Evolutionary conservation across 1,140 invertebrate species (phyloP), one percentile per base, ranked within the genome.

Genomic region (Philaenus spumarius): DNA sequence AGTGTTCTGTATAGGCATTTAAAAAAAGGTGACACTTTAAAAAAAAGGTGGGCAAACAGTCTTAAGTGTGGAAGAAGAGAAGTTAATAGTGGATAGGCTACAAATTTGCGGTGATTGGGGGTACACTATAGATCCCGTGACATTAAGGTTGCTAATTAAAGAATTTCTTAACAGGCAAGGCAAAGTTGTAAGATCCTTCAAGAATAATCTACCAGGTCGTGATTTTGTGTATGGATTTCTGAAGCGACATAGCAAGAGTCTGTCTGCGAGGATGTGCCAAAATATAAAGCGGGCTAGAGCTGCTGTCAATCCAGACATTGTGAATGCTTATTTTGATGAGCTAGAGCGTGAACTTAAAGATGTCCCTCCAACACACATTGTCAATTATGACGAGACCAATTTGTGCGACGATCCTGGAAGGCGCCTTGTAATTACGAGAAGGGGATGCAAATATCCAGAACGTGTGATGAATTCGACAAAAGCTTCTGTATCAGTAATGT

Each of bases 361-460:
- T 52, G 17, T 35, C 7, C 30, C 50, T 3, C 11, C 50, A 34
- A 35, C 22, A 17, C 65, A 69, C 48, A 70, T 76, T 19, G 46
- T 72, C 1, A 77, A 76, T 60, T 76, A 69, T 62, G 73, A 77
- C 60, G 70, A 75, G 63, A 77, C 73, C 2, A 74, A 75, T 63
- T 58, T 73, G 9, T 63, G 57, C 0, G 73, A 74, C 59, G 67
- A 76, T 63, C 57, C 60, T 2, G 69, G 71, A 62, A 60, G 12
- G 57, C 67, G 61, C 66, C 51, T 58, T 15, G 55, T 61, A 52
- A 61, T 65, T 24, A 30, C 52, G 1, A 48, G 43, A 50, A 34
- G 59, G 43, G 62, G 62, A 14, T 34, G 45, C 11, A 59, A 62
- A 43, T 60, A 65, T 39, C 39, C 56, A n/a, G 62, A 63, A 45